A percentile compares a stretch with the other conserved stretches of the same genome.
Evolutionary conservation across 2,888 invertebrate species (phyloP).

Genomic region (Exocentrus adspersus): DNA sequence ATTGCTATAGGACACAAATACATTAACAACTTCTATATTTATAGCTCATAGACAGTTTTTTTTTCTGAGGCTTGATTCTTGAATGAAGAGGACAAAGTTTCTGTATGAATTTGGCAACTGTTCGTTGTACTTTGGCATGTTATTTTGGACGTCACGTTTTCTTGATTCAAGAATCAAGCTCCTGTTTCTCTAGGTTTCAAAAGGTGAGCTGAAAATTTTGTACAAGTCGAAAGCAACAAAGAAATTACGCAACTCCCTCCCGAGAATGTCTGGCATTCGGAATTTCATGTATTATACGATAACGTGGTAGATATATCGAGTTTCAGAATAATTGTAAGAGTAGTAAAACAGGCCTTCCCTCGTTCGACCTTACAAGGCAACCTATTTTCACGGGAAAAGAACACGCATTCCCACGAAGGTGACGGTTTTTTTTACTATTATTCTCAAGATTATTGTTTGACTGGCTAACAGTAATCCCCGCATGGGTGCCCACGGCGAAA

Average conservation of each 20-base stretch:
- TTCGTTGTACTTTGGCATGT: too few relatives aligned
- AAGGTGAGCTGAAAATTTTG: not conserved
- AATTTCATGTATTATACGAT: constrained; percentile 5
- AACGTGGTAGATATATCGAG: constrained; percentile 10
- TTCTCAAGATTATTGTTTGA: constrained; percentile 30
- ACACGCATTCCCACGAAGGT: constrained; percentile 46
- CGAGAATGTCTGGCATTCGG: constrained; percentile 2
- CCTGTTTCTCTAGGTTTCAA: not conserved
- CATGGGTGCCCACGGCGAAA: not conserved
- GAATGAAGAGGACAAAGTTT: too few relatives aligned
- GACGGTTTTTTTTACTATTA: constrained; percentile 33
- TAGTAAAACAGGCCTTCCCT: constrained; percentile 42
- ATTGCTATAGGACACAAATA: too few relatives aligned
- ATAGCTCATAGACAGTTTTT: too few relatives aligned
- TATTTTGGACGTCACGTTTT: too few relatives aligned
- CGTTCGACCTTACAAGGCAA: constrained; percentile 52
- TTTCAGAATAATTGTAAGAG: constrained; percentile 23
- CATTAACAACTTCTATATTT: too few relatives aligned
- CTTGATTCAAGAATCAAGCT: too few relatives aligned
- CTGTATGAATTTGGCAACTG: too few relatives aligned
- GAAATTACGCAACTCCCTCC: constrained; percentile 10
- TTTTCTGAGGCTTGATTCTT: too few relatives aligned
- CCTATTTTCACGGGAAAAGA: constrained; percentile 51
- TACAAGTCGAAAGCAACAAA: not conserved
- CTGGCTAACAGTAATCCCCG: constrained; percentile 14